A percentile compares a stretch with the other conserved stretches of the same genome.
Conservation (phyloP, 2,113 vertebrate genomes). For the Pantherophis guttatus region DNA sequence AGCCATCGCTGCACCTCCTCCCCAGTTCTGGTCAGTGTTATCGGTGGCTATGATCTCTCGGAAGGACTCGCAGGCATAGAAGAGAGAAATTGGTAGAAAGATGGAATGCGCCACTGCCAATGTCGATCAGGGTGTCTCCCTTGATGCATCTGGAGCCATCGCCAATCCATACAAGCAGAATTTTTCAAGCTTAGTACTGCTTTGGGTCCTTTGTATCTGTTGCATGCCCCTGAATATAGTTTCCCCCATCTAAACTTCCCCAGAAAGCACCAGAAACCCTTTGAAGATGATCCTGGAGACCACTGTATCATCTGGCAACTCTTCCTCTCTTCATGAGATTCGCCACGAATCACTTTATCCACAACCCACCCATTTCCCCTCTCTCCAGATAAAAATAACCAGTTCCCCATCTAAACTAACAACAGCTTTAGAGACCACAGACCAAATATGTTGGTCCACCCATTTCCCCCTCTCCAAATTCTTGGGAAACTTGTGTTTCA, state of each 20-base stretch:
- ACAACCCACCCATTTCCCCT: neutral
- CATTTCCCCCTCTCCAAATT: accelerated
- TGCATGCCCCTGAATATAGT: no score
- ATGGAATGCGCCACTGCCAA: slow-evolving; percentile 65
- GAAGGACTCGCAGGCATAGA: slow-evolving; percentile 66
- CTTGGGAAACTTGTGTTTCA: neutral
- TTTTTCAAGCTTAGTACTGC: neutral
- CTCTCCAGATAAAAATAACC: no score
- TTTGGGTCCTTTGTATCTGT: neutral
- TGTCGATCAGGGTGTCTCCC: slow-evolving; percentile 65
- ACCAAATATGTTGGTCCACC: no score
- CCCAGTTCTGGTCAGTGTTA: slow-evolving; percentile 56
- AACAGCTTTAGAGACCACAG: no score
- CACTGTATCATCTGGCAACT: accelerated
- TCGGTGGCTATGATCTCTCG: slow-evolving; percentile 62
- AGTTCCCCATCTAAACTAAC: no score
- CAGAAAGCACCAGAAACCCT: neutral
- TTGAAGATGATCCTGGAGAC: neutral
- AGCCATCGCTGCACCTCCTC: slow-evolving; percentile 66
- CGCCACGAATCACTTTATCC: no score
- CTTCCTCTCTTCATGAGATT: neutral
- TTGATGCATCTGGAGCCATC: slow-evolving; percentile 56
- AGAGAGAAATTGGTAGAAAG: slow-evolving; percentile 68
- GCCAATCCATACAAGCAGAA: no score
- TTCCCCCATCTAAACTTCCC: neutral